Percentiles rank a stretch among this genome's conserved stretches.
phyloP scores from a whole-genome alignment of 2,888 invertebrate species.

The Nebria brevicollis region DNA sequence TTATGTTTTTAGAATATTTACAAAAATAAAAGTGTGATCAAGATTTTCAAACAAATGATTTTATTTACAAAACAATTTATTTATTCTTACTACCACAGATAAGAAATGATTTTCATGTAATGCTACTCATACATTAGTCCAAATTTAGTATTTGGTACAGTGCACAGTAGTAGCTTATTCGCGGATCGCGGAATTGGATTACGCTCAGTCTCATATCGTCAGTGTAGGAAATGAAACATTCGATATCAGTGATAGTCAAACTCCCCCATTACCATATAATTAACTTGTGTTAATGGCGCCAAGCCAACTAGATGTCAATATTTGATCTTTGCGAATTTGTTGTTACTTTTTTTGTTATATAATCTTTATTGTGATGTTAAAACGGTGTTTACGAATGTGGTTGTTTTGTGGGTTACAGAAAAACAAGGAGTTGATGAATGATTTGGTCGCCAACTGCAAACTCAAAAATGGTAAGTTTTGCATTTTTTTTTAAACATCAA shows the following conservation, averaged over 20 bases:
- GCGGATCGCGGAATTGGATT: background rate
- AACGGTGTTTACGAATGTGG: constrained; percentile 35
- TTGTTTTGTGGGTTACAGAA: constrained; percentile 70
- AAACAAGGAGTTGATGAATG: constrained; percentile 81
- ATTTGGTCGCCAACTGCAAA: constrained; percentile 73
- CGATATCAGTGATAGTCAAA: background rate
- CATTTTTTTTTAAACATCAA: constrained; percentile 28
- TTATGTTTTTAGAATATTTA: background rate
- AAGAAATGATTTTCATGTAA: background rate
- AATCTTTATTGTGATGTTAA: constrained; percentile 23
- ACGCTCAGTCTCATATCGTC: background rate
- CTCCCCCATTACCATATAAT: constrained; percentile 31
- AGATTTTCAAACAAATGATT: background rate
- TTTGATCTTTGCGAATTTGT: background rate
- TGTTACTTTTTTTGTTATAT: constrained; percentile 24
- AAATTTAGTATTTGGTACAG: background rate
- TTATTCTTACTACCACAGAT: background rate
- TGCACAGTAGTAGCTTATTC: background rate
- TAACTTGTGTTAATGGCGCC: constrained; percentile 39
- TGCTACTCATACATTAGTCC: background rate
- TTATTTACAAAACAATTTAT: background rate
- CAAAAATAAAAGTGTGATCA: background rate
- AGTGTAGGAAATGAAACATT: constrained; percentile 10
- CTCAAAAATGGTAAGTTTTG: constrained; percentile 72
- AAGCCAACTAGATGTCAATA: constrained; percentile 35